Evolutionary conservation across 2,797 vertebrate genomes (phyloP), one percentile per base, ranked within the genome.

Genomic region (Spinus pinus): DNA sequence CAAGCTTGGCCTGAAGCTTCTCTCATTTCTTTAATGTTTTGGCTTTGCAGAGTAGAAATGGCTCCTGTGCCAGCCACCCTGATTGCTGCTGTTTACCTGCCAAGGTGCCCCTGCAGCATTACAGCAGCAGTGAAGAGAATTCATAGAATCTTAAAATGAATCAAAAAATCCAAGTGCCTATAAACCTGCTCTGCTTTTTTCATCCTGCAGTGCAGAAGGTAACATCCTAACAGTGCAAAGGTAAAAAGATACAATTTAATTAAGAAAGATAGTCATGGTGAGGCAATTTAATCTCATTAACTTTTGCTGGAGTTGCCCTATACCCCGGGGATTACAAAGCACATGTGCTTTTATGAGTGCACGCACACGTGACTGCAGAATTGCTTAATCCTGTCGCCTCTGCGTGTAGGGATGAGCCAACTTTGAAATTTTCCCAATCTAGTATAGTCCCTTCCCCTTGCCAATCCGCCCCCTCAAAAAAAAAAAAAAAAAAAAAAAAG

Each of bases 401-500:
- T n/a, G 8, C 0, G 2, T 20, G 28, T 62, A 28, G 39, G 17
- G 19, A 44, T 28, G n/a, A 91, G 19, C 28, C 61, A 81, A 10
- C 6, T 35, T 65, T 31, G 28, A 22, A 12, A 47, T 85, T 73
- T 94, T 37, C 27, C 22, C 21, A 35, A 37, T 12, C 8, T 33
- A 37, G 49, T 18, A 33, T 22, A 12, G 4, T 16, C 4, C 6
- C 7, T 25, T 14, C 4, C 28, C 21, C 16, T 20, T 7, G 7
- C 8, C 6, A 4, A 2, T 0, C 1, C 6, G 3, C 6, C 3
- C 1, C 1, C 2, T 1, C 31, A 3, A 8, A 12, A 54, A 35
- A 42, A 14, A 47, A 10, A 8, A 22, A 50, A 42, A 35, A 35
- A 10, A 8, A 22, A 50, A 35, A 35, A 35, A 31, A 16, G 8